Evolutionary conservation across 2,888 invertebrate species (phyloP).

Genomic region (Cactoblastis cactorum): DNA sequence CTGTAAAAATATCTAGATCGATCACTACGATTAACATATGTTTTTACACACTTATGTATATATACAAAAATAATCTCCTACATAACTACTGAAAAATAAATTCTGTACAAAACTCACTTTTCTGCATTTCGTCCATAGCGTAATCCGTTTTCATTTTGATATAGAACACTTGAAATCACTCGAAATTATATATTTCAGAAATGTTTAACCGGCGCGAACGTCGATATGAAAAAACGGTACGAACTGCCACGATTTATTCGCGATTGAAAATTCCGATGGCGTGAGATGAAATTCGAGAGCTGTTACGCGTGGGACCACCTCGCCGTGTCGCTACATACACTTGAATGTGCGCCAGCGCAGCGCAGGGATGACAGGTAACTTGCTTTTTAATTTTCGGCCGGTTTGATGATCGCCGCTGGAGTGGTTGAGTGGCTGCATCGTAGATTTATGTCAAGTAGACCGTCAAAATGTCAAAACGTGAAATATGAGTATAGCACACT

Average conservation of each 20-base stretch:
- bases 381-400: constrained; percentile 44
- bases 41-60: too few species aligned
- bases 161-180: constrained; percentile 24
- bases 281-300: constrained; percentile 22
- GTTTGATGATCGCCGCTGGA: background rate
- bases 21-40: too few species aligned
- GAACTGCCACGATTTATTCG: constrained; percentile 43
- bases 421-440: background rate
- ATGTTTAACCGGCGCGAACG: constrained; percentile 44
- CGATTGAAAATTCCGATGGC: constrained; percentile 61
- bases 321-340: constrained; percentile 54
- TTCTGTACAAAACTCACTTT: constrained; percentile 56
- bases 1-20: too few species aligned
- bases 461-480: too few species aligned
- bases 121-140: constrained; percentile 76
- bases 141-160: constrained; percentile 76
- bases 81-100: background rate
- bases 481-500: too few species aligned
- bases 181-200: constrained; percentile 50
- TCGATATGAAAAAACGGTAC: constrained; percentile 48
- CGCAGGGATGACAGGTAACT: constrained; percentile 49
- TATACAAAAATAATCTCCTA: background rate
- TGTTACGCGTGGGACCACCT: constrained; percentile 45
- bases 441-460: too few species aligned
- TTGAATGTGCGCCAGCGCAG: constrained; percentile 43